Evolutionary conservation across 2,888 invertebrate genomes (phyloP), one percentile per base, ranked within the genome.

Genomic region (Diarsia brunnea): DNA sequence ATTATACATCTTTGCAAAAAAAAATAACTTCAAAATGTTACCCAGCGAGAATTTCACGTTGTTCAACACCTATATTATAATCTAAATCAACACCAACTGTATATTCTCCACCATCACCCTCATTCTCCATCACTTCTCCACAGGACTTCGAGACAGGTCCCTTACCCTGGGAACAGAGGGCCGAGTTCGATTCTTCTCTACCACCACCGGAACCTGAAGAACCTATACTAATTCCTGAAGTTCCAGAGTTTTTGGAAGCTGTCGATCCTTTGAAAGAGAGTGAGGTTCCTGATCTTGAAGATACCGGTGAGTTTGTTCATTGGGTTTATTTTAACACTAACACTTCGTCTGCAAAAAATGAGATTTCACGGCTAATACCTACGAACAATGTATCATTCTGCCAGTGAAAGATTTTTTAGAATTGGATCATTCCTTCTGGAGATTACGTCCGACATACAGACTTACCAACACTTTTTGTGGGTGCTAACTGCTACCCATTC

Each of bases 71-170:
- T 53, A 49, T 75, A 61, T 12, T 68, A 38, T 38, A 55, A 63
- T 51, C 31, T 43, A 2, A 31, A 51, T 45, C 72, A 60, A 76
- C 43, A 16, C 24, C 63, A 75, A 58, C 43, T 87, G 88, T 87
- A 88, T 53, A 84, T 80, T 74, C 70, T 70, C 72, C 82, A 81
- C 67, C 77, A 73, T 68, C 78, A 71, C 19, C 75, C 16, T 63
- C 84, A 68, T 45, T 65, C 24, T 19, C 58, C 74, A 68, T 45
- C 72, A 1, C n/a, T 79, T 65, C 51, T 79, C 38, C 53, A 4
- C 90, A 95, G 95, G 91, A 94, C 72, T 95, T 95, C 85, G 93
- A 95, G 31, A 95, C 95, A n/a, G 95, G 95, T 3, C 95, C 94
- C 0, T 87, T 95, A 0, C 95, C 95, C 0, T 95, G 95, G 95